Evolutionary conservation across 2,113 vertebrate genomes (phyloP), one percentile per base, ranked within the genome.

Genomic region (Pitta sordida): DNA sequence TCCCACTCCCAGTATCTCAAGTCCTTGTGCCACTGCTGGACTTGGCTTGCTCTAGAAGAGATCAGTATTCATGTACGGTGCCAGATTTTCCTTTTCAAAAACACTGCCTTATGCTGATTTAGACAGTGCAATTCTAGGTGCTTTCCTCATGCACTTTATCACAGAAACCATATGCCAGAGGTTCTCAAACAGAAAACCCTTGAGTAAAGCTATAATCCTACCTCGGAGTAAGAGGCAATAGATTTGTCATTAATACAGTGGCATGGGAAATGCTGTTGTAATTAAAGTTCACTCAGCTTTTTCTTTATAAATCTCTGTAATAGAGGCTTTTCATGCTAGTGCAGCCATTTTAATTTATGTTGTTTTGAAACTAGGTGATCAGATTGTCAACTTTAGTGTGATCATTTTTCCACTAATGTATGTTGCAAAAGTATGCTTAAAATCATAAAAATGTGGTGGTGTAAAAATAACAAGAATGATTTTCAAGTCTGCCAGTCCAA

Each of bases 281-380:
- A 96, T 88, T 96, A 95, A 94, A 69, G 48, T 95, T 94, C 95
- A 82, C 73, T 89, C 91, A 52, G 46, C 63, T 88, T 95, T 76
- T 82, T 34, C 55, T 80, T 84, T 93, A 63, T 86, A 93, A 93
- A 94, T 95, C 81, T 94, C 56, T 80, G 58, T 91, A 80, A 86
- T 32, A 34, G 83, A 93, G 37, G 52, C 55, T 88, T 93, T 94
- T 34, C 44, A 39, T 70, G 59, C 46, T 51, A 78, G n/a, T 69
- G 70, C 80, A 90, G 59, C 59, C 91, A 64, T 91, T 96, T 94
- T 77, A 95, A 90, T 93, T 95, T 70, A 78, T 39, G 65, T 63
- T 83, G 29, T 48, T 89, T 87, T 87, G 86, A 97, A 88, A 88
- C 75, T n/a, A 48, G 86, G 84, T 76, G 91, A 90, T 87, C 73